These are phyloP conservation scores for Drosophila longiperda DNA, from an alignment of 2,888 invertebrate genomes.

Conservation along the genomic window DNA sequence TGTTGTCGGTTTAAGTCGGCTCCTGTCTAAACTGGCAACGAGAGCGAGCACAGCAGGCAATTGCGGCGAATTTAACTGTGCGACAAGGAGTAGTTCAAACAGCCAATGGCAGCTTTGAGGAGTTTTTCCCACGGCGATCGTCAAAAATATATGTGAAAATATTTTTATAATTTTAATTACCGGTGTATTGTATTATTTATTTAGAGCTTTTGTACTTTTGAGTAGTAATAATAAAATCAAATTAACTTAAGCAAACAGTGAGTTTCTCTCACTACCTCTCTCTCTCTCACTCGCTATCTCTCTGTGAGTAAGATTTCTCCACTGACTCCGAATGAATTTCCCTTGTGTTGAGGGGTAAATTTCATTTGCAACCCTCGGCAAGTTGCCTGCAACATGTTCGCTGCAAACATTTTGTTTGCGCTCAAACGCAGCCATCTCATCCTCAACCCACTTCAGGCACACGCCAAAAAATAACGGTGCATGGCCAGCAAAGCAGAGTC, in stretches of 20 bases:
- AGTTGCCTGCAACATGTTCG: slow-evolving; percentile 39
- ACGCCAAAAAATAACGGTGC: slow-evolving; percentile 54
- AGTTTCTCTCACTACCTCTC: neutral
- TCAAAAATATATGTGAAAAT: neutral
- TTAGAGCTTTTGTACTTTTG: neutral
- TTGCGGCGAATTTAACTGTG: slow-evolving; percentile 24
- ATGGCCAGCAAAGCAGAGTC: slow-evolving; percentile 60
- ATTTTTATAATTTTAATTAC: neutral
- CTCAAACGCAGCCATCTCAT: neutral
- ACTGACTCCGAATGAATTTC: slow-evolving; percentile 40
- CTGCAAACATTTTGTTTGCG: neutral
- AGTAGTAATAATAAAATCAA: neutral
- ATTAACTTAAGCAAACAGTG: neutral
- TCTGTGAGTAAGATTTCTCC: neutral
- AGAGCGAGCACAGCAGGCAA: slow-evolving; percentile 17
- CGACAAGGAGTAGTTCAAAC: slow-evolving; percentile 12
- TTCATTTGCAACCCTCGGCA: slow-evolving; percentile 2
- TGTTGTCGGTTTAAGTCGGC: slow-evolving; percentile 19
- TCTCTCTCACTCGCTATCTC: neutral
- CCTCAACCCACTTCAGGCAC: slow-evolving; percentile 4
- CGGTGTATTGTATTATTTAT: neutral
- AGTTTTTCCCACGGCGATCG: slow-evolving; percentile 12
- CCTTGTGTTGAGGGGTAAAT: slow-evolving; percentile 32
- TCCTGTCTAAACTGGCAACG: slow-evolving; percentile 27
- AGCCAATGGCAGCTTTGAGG: neutral